Evolutionary conservation across 1,140 invertebrate species (phyloP).

Genomic region (Drosophila jambulina): DNA sequence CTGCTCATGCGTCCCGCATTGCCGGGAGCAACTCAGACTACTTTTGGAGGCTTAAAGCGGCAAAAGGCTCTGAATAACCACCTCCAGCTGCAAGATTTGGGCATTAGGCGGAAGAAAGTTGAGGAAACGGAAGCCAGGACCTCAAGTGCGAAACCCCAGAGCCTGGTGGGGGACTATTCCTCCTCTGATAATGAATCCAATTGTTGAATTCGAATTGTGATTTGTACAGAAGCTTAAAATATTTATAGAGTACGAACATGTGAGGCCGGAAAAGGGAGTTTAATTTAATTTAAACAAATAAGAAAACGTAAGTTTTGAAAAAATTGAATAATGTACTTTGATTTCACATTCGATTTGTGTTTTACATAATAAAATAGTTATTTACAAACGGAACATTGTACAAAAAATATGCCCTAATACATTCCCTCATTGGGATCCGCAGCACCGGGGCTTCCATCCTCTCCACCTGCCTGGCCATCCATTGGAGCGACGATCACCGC

Average conservation of each 20-base stretch:
- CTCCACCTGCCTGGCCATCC: conserved; percentile 18
- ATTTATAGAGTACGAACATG: not conserved
- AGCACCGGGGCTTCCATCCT: not conserved
- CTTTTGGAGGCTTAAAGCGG: conserved; percentile 86
- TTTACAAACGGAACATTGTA: conserved; percentile 16
- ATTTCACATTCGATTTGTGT: conserved; percentile 11
- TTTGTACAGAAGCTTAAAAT: not conserved
- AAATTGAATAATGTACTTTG: not conserved
- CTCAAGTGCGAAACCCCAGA: conserved; percentile 29
- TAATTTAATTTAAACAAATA: no score
- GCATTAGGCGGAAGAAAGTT: conserved; percentile 65
- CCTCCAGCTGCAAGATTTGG: conserved; percentile 70
- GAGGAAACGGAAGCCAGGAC: not conserved
- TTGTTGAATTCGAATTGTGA: not conserved
- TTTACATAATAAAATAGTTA: conserved; percentile 28
- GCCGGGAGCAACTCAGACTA: conserved; percentile 87
- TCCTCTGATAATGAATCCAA: conserved; percentile 56
- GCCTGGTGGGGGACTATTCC: conserved; percentile 70
- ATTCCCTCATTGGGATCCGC: conserved; percentile 42
- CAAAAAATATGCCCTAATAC: conserved; percentile 20
- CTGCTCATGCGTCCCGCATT: conserved; percentile 87
- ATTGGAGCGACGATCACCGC: conserved; percentile 53
- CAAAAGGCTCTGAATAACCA: conserved; percentile 85
- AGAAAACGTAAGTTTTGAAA: not conserved
- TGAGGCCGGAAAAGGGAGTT: no score